Evolutionary conservation across 2,113 vertebrate species (phyloP).

Genomic region (Chrysochloris asiatica): DNA sequence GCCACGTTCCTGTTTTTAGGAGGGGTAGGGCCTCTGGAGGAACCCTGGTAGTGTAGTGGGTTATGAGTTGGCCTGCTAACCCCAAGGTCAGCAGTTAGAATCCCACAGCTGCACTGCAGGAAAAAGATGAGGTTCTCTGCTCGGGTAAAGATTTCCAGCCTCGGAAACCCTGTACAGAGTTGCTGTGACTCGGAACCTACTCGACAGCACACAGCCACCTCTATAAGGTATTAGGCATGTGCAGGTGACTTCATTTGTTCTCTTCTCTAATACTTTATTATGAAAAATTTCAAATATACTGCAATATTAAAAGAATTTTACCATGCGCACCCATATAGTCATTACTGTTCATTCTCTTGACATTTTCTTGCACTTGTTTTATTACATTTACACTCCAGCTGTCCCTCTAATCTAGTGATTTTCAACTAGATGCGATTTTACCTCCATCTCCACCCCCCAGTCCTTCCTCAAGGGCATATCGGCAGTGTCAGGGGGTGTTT

Average conservation of each 20-base stretch:
- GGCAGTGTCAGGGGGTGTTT: neutral
- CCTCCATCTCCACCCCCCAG: too few relatives aligned
- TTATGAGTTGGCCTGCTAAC: too few relatives aligned
- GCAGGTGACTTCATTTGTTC: too few relatives aligned
- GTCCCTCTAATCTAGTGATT: neutral
- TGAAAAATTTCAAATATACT: neutral
- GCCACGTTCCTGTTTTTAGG: neutral
- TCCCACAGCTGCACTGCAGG: too few relatives aligned
- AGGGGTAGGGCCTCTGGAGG: neutral
- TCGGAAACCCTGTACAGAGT: too few relatives aligned
- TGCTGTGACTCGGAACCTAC: too few relatives aligned
- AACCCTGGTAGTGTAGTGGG: too few relatives aligned
- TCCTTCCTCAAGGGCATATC: neutral
- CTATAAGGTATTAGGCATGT: too few relatives aligned
- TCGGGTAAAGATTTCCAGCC: too few relatives aligned
- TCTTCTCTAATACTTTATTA: slow-evolving; percentile 16
- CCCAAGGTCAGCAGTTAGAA: too few relatives aligned
- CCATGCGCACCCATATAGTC: neutral
- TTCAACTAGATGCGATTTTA: neutral
- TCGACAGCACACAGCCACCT: too few relatives aligned
- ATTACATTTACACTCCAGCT: neutral
- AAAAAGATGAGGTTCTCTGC: too few relatives aligned
- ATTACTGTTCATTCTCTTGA: neutral
- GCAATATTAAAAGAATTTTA: slow-evolving; percentile 26
- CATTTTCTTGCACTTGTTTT: slow-evolving; percentile 11